Conservation (phyloP, 2,113 vertebrate species). For the Spizaetus ornatus region DNA sequence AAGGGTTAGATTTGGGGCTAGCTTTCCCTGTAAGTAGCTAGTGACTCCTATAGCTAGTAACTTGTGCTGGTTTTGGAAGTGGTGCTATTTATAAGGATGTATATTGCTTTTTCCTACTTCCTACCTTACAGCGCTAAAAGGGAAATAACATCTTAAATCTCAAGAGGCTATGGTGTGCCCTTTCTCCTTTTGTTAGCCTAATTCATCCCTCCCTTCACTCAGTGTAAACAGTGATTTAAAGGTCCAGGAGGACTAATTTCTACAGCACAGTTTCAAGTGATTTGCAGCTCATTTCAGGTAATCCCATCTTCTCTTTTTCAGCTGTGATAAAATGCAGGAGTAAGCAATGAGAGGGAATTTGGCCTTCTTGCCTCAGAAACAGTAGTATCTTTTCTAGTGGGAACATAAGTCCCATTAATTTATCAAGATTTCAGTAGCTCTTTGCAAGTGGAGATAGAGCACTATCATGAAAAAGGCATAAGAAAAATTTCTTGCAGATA, state of each 20-base stretch:
- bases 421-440: background rate
- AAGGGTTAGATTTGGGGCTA: background rate
- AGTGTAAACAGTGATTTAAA: conserved; percentile 64
- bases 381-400: background rate
- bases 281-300: conserved; percentile 52
- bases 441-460: background rate
- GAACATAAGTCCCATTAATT: background rate
- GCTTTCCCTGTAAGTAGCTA: background rate
- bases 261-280: conserved; percentile 59
- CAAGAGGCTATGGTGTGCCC: conserved; percentile 30
- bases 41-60: background rate
- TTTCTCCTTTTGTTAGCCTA: conserved; percentile 59
- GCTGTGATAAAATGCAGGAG: conserved; percentile 4
- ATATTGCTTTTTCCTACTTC: background rate
- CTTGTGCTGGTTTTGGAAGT: background rate
- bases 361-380: background rate
- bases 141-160: conserved; percentile 54
- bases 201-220: conserved; percentile 23
- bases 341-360: background rate
- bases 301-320: conserved; percentile 12
- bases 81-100: background rate
- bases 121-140: conserved; percentile 30
- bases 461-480: background rate
- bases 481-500: background rate
- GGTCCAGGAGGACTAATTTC: conserved; percentile 61